Conservation (phyloP, 2,888 invertebrate genomes). For the Linhomoeus sp. region DNA sequence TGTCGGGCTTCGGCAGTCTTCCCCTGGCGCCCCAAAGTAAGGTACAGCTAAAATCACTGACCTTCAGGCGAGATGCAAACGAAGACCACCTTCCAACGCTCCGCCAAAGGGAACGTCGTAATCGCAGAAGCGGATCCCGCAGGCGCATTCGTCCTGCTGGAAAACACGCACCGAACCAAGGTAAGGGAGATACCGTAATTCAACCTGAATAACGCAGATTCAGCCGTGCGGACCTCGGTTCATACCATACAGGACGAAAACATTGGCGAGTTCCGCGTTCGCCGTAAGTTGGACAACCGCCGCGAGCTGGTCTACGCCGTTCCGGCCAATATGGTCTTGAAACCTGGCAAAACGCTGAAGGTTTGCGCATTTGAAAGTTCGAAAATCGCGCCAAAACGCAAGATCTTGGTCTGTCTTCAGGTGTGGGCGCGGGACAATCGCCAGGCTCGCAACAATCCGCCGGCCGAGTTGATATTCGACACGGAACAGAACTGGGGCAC, state of each 20-base stretch:
- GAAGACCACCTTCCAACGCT: conserved; percentile 37
- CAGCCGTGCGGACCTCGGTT: too few species aligned
- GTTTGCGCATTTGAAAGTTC: too few species aligned
- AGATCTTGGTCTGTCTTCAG: conserved; percentile 14
- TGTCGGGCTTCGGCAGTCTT: too few species aligned
- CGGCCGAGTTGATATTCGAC: conserved; percentile 24
- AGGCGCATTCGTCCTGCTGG: conserved; percentile 32
- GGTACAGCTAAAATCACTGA: neutral
- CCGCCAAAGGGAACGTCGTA: conserved; percentile 33
- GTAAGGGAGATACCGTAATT: too few species aligned
- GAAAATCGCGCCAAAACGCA: too few species aligned
- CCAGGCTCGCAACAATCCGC: conserved; percentile 22
- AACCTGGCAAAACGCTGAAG: conserved; percentile 13
- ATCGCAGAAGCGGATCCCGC: conserved; percentile 32
- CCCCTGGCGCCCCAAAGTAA: too few species aligned
- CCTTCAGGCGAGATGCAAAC: conserved; percentile 31
- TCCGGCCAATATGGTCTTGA: conserved; percentile 10
- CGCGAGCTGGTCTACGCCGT: conserved; percentile 15
- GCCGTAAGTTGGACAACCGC: conserved; percentile 25
- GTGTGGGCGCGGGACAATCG: conserved; percentile 30
- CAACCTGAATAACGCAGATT: too few species aligned
- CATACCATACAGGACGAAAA: conserved; percentile 32
- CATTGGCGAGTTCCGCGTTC: conserved; percentile 28
- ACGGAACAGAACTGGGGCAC: conserved; percentile 31
- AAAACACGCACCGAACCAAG: conserved; percentile 31